Conservation (phyloP, 2,797 vertebrate species). For the Enteromius fasciolatus region DNA sequence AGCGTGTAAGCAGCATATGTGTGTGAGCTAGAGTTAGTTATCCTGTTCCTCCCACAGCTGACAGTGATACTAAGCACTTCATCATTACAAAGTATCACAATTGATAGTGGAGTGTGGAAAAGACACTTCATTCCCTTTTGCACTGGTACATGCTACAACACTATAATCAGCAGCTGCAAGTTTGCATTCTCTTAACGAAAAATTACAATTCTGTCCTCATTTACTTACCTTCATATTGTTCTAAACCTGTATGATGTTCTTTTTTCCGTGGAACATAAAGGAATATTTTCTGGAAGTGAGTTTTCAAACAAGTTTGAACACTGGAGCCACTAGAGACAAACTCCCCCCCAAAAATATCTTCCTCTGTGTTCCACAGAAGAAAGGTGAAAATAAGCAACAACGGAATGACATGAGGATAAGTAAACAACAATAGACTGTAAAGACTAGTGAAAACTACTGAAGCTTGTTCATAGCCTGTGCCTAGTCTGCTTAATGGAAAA, state of each 20-base stretch:
- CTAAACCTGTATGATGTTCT: not conserved
- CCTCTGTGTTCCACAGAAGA: not conserved
- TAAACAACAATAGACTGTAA: not conserved
- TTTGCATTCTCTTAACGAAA: not conserved
- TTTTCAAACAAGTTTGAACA: not conserved
- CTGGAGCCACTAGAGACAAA: not conserved
- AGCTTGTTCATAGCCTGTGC: not conserved
- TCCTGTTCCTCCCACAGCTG: not conserved
- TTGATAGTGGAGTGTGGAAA: not conserved
- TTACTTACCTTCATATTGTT: not conserved
- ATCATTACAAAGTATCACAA: not conserved
- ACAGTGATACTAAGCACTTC: not conserved
- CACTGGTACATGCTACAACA: not conserved
- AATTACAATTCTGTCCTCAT: not conserved
- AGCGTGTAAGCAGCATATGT: not conserved
- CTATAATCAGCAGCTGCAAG: not conserved
- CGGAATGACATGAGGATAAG: not conserved
- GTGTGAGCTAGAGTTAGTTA: not conserved
- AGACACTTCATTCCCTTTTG: not conserved
- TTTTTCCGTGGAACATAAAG: not conserved
- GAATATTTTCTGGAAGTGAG: not conserved
- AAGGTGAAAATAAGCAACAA: not conserved
- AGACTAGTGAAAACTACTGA: not conserved
- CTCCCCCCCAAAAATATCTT: not conserved
- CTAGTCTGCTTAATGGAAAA: not conserved